Evolutionary conservation across 1,140 invertebrate species (phyloP).

Genomic region (Parapsyche elsis): DNA sequence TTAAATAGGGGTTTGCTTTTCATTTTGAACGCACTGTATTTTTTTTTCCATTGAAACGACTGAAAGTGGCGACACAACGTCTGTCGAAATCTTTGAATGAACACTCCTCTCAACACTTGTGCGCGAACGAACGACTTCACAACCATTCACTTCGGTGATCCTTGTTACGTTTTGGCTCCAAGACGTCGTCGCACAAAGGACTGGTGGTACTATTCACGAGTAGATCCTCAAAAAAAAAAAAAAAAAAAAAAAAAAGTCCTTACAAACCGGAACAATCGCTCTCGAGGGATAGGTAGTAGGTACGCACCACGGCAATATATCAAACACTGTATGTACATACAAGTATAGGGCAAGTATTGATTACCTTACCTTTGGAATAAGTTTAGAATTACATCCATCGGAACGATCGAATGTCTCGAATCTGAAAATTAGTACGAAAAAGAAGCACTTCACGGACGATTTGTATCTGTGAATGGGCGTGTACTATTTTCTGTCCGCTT

Average conservation of each 20-base stretch:
- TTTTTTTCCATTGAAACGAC: too few species aligned
- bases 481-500: background rate
- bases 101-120: background rate
- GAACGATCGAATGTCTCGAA: background rate
- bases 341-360: background rate
- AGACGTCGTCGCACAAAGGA: background rate
- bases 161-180: background rate
- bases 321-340: background rate
- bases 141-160: background rate
- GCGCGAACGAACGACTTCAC: background rate
- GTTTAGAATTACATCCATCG: background rate
- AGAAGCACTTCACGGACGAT: background rate
- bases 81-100: background rate
- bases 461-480: background rate
- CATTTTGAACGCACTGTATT: too few species aligned
- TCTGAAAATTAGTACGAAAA: background rate
- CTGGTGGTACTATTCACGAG: background rate
- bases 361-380: background rate
- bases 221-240: background rate
- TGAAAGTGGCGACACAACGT: background rate
- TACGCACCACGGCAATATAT: background rate
- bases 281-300: background rate
- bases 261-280: conserved; percentile 2
- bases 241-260: background rate
- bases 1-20: too few species aligned